A percentile compares a stretch with the other conserved stretches of the same genome.
phyloP scores from a whole-genome alignment of 2,888 invertebrate species.

The Beris morrisii region DNA sequence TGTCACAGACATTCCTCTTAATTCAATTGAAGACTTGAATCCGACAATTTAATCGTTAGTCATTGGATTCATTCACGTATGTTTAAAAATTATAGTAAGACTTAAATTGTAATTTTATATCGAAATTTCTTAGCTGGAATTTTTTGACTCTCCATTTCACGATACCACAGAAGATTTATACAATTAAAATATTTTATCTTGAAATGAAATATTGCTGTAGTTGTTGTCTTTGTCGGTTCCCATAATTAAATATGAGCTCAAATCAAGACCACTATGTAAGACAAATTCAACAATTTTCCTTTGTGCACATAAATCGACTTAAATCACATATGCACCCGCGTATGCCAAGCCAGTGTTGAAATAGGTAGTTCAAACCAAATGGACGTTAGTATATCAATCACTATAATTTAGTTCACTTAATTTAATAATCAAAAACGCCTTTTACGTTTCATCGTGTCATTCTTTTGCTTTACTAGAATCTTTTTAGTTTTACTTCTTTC shows the following conservation, averaged over 20 bases:
- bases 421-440: constrained; percentile 48
- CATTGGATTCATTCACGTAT: too few relatives aligned
- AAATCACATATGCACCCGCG: constrained; percentile 27
- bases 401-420: constrained; percentile 55
- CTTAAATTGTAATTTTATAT: too few relatives aligned
- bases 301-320: constrained; percentile 24
- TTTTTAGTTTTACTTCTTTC: constrained; percentile 8
- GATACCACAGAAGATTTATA: too few relatives aligned
- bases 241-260: constrained; percentile 24
- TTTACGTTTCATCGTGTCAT: constrained; percentile 31
- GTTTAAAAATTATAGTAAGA: too few relatives aligned
- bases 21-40: constrained; percentile 26
- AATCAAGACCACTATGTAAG: constrained; percentile 19
- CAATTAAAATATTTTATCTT: too few relatives aligned
- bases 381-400: constrained; percentile 49
- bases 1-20: constrained; percentile 13
- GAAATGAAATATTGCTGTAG: neutral
- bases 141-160: too few relatives aligned
- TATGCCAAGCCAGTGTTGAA: constrained; percentile 1
- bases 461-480: constrained; percentile 27
- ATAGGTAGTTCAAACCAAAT: constrained; percentile 20
- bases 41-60: constrained; percentile 1
- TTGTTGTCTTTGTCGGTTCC: neutral
- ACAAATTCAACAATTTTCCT: constrained; percentile 21
- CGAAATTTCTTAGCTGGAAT: too few relatives aligned